Conservation (phyloP, 2,113 vertebrate species). For the Hirundichthys speculiger region DNA sequence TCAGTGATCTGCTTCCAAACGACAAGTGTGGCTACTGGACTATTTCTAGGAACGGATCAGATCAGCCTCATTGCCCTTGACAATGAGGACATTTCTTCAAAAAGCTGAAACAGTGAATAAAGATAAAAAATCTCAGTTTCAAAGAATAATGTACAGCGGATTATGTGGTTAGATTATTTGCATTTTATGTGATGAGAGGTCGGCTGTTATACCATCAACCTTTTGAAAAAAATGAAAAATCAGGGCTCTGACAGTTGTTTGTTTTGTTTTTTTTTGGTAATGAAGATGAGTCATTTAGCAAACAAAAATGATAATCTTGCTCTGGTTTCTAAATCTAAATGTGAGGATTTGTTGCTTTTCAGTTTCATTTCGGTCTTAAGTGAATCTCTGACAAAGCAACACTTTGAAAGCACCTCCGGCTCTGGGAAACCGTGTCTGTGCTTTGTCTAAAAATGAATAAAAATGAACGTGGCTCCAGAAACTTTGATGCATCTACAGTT, state of each 20-base stretch:
- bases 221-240: no score
- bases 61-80: conserved; percentile 18
- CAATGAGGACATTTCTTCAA: conserved; percentile 5
- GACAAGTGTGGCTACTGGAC: conserved; percentile 28
- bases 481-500: background rate
- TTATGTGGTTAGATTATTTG: no score
- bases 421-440: background rate
- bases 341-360: background rate
- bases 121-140: background rate
- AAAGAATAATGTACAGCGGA: no score
- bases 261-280: no score
- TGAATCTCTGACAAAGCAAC: background rate
- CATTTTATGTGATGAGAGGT: no score
- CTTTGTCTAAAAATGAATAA: background rate
- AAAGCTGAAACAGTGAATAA: conserved; percentile 26
- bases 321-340: no score
- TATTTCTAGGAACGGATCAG: conserved; percentile 37
- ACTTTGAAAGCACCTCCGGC: background rate
- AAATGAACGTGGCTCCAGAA: background rate
- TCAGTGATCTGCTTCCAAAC: conserved; percentile 16
- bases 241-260: no score
- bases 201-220: no score
- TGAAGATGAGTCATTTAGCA: no score
- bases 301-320: no score
- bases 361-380: background rate